Percentiles rank a stretch among this genome's conserved stretches.
These are phyloP conservation scores for Dipus sagitta DNA, from an alignment of 2,797 vertebrate genomes.

Conservation along the genomic window DNA sequence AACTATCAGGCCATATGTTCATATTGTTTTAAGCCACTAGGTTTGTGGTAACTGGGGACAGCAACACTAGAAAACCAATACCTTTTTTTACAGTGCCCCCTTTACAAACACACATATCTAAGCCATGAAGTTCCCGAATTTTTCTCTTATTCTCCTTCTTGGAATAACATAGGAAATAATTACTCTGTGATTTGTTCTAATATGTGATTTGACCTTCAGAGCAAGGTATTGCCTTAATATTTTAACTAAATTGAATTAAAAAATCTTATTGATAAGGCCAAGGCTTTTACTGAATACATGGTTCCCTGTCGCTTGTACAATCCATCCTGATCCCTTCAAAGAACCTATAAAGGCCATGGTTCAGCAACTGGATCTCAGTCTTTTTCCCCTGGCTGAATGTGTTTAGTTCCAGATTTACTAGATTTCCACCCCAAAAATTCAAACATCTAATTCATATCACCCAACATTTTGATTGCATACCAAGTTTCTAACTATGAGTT, in stretches of 20 bases:
- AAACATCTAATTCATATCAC: not conserved
- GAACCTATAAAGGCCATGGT: not conserved
- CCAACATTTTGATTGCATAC: not conserved
- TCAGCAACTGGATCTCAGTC: not conserved
- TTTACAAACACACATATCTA: not conserved
- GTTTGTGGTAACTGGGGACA: not conserved
- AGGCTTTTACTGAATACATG: not conserved
- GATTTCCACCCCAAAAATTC: not conserved
- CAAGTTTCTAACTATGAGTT: not conserved
- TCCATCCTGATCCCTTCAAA: not conserved
- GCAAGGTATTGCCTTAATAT: not conserved
- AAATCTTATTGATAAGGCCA: not conserved
- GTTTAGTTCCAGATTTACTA: not conserved
- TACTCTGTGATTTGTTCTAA: not conserved
- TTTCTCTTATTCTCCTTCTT: not conserved
- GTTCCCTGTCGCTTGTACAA: not conserved
- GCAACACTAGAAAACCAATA: not conserved
- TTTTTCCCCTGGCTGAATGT: not conserved
- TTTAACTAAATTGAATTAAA: not conserved
- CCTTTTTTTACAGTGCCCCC: not conserved
- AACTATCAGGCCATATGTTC: not conserved
- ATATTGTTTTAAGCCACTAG: not conserved
- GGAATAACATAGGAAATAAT: not conserved
- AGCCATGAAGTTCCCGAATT: not conserved
- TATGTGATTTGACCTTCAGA: slow-evolving; percentile 2